Percentiles rank a stretch among this genome's conserved stretches.
Conservation (phyloP, 1,140 invertebrate species). For the Zaprionus capensis region DNA sequence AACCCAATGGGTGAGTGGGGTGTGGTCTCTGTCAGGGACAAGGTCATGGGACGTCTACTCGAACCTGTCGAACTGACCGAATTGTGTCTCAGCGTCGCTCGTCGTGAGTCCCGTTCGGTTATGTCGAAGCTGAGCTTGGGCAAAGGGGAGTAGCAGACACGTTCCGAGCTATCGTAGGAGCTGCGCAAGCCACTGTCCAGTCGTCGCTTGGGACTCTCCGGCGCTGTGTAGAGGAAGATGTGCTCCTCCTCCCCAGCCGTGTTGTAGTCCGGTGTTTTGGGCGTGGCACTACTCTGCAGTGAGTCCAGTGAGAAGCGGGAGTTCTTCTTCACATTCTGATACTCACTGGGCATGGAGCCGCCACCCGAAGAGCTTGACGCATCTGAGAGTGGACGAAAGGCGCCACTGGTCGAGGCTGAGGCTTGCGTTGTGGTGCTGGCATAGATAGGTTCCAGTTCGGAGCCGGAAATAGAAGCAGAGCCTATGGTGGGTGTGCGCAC, state of each 20-base stretch:
- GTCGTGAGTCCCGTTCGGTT: conserved; percentile 61
- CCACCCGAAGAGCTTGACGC: conserved; percentile 75
- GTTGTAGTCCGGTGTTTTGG: conserved; percentile 80
- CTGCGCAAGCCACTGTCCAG: conserved; percentile 74
- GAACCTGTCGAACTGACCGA: conserved; percentile 57
- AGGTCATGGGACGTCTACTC: conserved; percentile 60
- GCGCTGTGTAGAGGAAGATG: conserved; percentile 81
- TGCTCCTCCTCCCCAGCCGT: conserved; percentile 79
- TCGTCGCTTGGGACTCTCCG: conserved; percentile 71
- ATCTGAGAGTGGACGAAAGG: conserved; percentile 75
- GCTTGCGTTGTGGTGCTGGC: conserved; percentile 48
- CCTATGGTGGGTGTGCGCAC: conserved; percentile 76
- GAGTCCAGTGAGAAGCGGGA: conserved; percentile 80
- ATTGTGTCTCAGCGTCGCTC: conserved; percentile 63
- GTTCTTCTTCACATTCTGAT: conserved; percentile 79
- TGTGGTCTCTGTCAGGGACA: conserved; percentile 67
- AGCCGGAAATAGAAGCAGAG: neutral
- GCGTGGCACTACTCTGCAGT: conserved; percentile 77
- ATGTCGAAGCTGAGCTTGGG: conserved; percentile 69
- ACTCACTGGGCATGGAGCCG: conserved; percentile 76
- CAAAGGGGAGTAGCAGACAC: conserved; percentile 70
- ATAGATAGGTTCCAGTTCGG: conserved; percentile 76
- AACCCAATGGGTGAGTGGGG: conserved; percentile 63
- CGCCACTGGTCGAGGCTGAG: conserved; percentile 1
- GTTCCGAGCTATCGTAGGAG: conserved; percentile 73